Base-by-base conservation (phyloP, 2,888 invertebrate species). In the Neoaliturus tenellus region DNA sequence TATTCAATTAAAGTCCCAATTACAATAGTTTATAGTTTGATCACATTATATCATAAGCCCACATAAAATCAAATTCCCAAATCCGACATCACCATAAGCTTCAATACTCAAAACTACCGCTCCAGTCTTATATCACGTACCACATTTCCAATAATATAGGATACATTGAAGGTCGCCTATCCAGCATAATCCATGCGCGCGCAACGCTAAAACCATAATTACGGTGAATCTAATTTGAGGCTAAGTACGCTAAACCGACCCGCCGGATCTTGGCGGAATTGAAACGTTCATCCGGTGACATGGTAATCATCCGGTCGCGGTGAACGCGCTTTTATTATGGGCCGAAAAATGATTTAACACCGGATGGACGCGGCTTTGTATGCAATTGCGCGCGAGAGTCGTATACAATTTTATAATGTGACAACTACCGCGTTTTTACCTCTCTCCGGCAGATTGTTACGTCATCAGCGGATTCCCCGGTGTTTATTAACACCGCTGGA, bases 251-350 rank as follows among this genome's bases (percentile, higher is more conserved):
- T 39, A 23, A 39, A 35, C 39, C 71, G 28, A 1, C 1, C 28
- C 25, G 28, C 20, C 8, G 62, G 62, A 62, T 62, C 39, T 71
- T 71, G 71, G 39, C 39, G 31, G 67, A 67, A 67, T 67, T 67
- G 67, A 67, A 67, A 67, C n/a, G n/a, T n/a, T n/a, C n/a, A n/a
- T n/a, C 62, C 62, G 62, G 51, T 78, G 78, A 78, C 78, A 78
- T 55, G 33, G 33, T 78, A 55, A 78, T 78, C 78, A 78, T 25
- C 55, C 48, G 75, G 48, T 31, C 17, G 41, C 10, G 25, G 48
- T 48, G 25, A 48, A 17, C 17, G 28, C 44, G 75, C 25, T 55
- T 78, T 78, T 78, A 75, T 44, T 75, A 48, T 75, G 20, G 44
- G 73, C 51, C 51, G 75, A 78, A 78, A 78, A 78, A 78, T 51